phyloP scores from a whole-genome alignment of 2,888 invertebrate species.

The Petrolisthes cinctipes region DNA sequence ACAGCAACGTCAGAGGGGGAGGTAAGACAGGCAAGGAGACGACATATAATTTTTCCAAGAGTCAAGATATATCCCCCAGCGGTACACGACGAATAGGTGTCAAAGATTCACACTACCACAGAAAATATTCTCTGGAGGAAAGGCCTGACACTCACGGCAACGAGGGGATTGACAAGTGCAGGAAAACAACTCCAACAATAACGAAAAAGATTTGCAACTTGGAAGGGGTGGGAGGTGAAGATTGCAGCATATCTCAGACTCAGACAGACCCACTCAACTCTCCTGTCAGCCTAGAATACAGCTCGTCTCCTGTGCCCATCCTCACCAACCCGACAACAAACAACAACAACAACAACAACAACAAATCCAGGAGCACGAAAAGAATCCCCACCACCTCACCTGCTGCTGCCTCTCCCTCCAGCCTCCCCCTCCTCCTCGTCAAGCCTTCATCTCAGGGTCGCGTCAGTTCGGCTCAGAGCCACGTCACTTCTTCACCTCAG shows the following conservation, averaged over 20 bases:
- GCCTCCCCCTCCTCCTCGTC: slow-evolving; percentile 8
- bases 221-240: too few species aligned
- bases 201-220: neutral
- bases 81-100: neutral
- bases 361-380: too few species aligned
- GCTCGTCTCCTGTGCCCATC: slow-evolving; percentile 36
- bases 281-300: slow-evolving; percentile 31
- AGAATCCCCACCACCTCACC: too few species aligned
- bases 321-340: slow-evolving; percentile 8
- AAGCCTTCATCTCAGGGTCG: neutral
- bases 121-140: too few species aligned
- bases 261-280: neutral
- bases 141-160: too few species aligned
- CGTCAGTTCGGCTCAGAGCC: too few species aligned
- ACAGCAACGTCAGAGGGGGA: too few species aligned
- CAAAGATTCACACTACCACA: slow-evolving; percentile 4
- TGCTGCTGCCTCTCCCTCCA: too few species aligned
- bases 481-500: too few species aligned
- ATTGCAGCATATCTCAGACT: too few species aligned
- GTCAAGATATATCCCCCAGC: neutral
- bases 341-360: neutral
- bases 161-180: neutral
- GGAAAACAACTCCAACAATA: neutral
- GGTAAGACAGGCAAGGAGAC: too few species aligned
- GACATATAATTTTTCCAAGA: neutral